phyloP scores from a whole-genome alignment of 2,797 vertebrate genomes.

The Peromyscus attwateri region DNA sequence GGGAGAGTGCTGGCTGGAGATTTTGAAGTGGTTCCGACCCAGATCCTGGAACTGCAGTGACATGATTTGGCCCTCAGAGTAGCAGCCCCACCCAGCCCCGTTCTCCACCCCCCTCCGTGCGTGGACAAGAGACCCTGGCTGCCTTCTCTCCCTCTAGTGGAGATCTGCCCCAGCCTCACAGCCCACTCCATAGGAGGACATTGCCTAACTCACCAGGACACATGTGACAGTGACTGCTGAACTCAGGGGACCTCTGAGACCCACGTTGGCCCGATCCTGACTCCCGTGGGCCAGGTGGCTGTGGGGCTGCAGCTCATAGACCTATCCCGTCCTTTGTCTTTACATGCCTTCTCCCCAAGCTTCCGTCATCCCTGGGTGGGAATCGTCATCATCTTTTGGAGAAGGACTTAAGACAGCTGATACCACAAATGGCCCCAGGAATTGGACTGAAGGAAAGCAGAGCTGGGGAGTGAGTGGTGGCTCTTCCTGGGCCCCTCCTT shows the following conservation, averaged over 20 bases:
- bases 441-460: background rate
- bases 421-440: background rate
- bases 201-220: background rate
- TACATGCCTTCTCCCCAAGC: background rate
- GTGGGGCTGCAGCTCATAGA: background rate
- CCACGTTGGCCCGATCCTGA: background rate
- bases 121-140: background rate
- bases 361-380: too few species aligned
- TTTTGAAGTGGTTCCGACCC: background rate
- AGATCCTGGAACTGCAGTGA: background rate
- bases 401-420: background rate
- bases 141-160: background rate
- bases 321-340: background rate
- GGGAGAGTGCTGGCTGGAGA: background rate
- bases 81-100: background rate
- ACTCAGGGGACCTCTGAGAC: background rate
- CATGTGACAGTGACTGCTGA: too few species aligned
- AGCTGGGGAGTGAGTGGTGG: background rate
- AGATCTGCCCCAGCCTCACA: background rate
- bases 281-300: background rate
- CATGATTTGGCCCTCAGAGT: background rate
- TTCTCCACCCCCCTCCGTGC: background rate
- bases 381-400: too few species aligned
- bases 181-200: background rate
- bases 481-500: background rate